Conservation (phyloP, 2,797 vertebrate species). For the Lacerta viridis region DNA sequence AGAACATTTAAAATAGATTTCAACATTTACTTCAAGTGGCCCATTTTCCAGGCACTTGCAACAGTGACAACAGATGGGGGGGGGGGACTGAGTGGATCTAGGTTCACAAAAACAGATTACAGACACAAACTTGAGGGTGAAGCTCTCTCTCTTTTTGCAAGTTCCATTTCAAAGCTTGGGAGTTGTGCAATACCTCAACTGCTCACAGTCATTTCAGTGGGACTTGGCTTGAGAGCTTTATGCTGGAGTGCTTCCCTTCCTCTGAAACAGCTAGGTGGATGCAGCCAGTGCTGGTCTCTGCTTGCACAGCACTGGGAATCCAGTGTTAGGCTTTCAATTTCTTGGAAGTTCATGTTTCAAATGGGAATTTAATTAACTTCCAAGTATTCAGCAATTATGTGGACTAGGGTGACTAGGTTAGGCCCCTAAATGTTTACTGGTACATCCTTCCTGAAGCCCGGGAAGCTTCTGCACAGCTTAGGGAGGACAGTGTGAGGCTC, state of each 20-base stretch:
- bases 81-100: not conserved
- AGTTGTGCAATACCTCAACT: not conserved
- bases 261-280: not conserved
- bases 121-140: not conserved
- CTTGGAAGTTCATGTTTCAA: not conserved
- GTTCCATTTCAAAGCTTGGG: not conserved
- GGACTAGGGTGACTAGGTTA: no score
- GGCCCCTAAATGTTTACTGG: no score
- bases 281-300: not conserved
- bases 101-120: constrained; percentile 9
- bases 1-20: constrained; percentile 77
- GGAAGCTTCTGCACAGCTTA: no score
- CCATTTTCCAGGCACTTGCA: constrained; percentile 62
- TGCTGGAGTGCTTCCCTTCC: not conserved
- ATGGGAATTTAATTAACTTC: not conserved
- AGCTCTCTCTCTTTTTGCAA: not conserved
- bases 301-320: not conserved
- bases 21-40: constrained; percentile 52
- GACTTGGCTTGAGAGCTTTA: not conserved
- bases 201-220: not conserved
- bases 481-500: no score
- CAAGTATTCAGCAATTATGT: no score
- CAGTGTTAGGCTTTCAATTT: no score
- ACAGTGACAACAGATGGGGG: constrained; percentile 40
- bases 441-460: no score